These are phyloP conservation scores for Nebria ingens DNA, from an alignment of 1,140 invertebrate species.

Conservation along the genomic window DNA sequence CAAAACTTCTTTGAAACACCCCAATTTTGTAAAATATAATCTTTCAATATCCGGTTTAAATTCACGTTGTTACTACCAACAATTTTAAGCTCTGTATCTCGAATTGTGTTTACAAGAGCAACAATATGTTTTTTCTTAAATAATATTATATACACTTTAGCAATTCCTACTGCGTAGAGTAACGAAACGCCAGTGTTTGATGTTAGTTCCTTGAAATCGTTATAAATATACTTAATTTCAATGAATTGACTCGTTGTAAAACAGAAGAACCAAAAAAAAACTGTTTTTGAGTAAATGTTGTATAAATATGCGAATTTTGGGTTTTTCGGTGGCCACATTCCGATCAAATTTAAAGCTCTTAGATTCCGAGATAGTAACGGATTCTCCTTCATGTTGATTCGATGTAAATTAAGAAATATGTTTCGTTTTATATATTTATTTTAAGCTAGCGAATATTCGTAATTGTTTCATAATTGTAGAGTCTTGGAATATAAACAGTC, in stretches of 20 bases:
- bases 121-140: constrained; percentile 15
- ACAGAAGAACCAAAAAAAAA: constrained; percentile 16
- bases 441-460: neutral
- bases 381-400: neutral
- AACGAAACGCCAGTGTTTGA: constrained; percentile 21
- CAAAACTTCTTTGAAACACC: constrained; percentile 18
- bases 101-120: constrained; percentile 13
- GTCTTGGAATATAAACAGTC: too few species aligned
- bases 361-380: constrained; percentile 13
- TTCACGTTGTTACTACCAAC: constrained; percentile 11
- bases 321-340: constrained; percentile 19
- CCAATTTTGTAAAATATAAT: constrained; percentile 15
- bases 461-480: too few species aligned
- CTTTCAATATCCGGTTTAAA: constrained; percentile 10
- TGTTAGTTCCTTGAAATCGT: constrained; percentile 21
- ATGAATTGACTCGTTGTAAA: constrained; percentile 22
- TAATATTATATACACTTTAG: constrained; percentile 20
- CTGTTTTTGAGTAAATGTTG: constrained; percentile 14
- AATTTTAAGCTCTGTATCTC: constrained; percentile 17
- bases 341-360: constrained; percentile 17
- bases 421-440: neutral
- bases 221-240: constrained; percentile 19
- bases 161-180: constrained; percentile 18
- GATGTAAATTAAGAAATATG: neutral
- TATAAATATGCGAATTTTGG: constrained; percentile 13